Evolutionary conservation across 2,888 invertebrate genomes (phyloP).

Genomic region (Empis stercorea): DNA sequence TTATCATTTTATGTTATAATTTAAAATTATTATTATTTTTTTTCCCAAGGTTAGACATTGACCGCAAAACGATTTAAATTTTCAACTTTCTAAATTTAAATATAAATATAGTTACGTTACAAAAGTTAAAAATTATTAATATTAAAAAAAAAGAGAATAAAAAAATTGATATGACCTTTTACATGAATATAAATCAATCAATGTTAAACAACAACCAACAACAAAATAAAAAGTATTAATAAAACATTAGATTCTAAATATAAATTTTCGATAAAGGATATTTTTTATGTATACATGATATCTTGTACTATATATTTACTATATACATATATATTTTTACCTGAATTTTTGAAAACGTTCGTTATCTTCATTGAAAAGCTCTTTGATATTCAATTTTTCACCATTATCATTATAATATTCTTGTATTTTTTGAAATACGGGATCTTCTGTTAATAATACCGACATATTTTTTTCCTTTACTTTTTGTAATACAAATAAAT

Average conservation of each 20-base stretch:
- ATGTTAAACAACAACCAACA: too few species aligned
- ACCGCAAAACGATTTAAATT: not conserved
- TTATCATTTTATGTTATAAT: not conserved
- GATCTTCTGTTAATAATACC: slow-evolving; percentile 45
- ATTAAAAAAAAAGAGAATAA: not conserved
- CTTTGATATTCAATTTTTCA: slow-evolving; percentile 62
- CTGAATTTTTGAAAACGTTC: slow-evolving; percentile 80
- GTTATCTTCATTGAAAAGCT: slow-evolving; percentile 69
- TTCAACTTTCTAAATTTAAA: not conserved
- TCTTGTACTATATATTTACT: not conserved
- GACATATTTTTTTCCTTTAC: too few species aligned
- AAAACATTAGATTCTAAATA: not conserved
- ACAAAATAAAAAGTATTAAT: not conserved
- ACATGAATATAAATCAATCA: too few species aligned
- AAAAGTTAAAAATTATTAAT: too few species aligned
- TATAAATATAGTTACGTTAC: not conserved
- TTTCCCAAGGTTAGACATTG: not conserved
- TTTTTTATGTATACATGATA: not conserved
- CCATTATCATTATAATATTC: slow-evolving; percentile 60
- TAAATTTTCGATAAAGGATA: not conserved
- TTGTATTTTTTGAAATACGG: slow-evolving; percentile 62
- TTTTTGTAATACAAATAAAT: too few species aligned
- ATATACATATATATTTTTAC: slow-evolving; percentile 38
- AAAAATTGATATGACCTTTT: too few species aligned
- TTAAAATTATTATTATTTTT: not conserved